Evolutionary conservation across 1,140 invertebrate genomes (phyloP).

Genomic region (Samia ricini): DNA sequence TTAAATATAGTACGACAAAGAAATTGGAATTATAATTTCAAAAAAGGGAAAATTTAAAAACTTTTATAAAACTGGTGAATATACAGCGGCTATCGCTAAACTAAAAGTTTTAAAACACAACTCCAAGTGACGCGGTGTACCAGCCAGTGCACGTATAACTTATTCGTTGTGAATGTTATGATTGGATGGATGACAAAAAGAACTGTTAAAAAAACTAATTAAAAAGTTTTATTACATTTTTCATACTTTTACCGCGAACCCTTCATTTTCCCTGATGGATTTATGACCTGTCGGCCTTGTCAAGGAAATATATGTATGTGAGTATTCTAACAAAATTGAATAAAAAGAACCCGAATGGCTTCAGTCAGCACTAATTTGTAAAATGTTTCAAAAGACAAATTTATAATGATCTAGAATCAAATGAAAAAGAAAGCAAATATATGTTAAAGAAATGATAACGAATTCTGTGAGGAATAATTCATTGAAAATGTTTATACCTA

Average conservation of each 20-base stretch:
- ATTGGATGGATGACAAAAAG: conserved; percentile 18
- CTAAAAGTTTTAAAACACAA: conserved; percentile 13
- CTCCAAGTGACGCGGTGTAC: background rate
- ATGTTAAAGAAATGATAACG: background rate
- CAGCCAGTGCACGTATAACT: conserved; percentile 3
- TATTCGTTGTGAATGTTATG: conserved; percentile 14
- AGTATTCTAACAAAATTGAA: background rate
- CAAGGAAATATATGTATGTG: background rate
- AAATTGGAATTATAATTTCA: no score
- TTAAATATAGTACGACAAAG: no score
- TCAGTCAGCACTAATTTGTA: background rate
- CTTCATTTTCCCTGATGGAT: conserved; percentile 14
- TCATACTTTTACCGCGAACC: background rate
- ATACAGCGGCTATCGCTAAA: conserved; percentile 6
- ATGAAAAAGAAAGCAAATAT: background rate
- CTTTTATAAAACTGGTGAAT: conserved; percentile 6
- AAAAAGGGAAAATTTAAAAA: no score
- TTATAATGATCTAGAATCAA: background rate
- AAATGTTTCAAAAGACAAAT: background rate
- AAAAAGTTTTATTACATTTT: conserved; percentile 24
- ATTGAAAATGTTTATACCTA: background rate
- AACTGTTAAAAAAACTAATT: conserved; percentile 16
- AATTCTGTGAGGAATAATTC: background rate
- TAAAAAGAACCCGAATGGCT: background rate
- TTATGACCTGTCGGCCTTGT: conserved; percentile 8